A percentile compares a stretch with the other conserved stretches of the same genome.
These are phyloP conservation scores for Steatocranus sp. DNA, from an alignment of 2,797 vertebrate species.

Conservation along the genomic window DNA sequence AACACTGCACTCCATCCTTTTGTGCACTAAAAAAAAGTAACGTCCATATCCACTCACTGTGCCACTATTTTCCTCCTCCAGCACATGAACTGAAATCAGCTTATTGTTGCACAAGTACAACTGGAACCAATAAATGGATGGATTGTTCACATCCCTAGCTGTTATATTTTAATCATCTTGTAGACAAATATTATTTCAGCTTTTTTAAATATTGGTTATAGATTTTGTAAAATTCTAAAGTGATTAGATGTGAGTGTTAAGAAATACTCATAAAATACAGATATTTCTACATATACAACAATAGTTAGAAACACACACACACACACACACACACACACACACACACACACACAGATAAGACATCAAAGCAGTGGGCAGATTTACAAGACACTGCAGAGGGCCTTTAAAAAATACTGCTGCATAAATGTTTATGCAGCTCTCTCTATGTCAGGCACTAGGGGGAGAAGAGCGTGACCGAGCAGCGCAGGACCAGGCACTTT, in stretches of 20 bases:
- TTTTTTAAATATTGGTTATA: not conserved
- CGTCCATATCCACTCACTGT: not conserved
- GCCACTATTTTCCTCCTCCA: not conserved
- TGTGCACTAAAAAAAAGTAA: not conserved
- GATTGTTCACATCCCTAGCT: not conserved
- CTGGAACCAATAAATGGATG: not conserved
- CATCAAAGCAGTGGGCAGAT: slow-evolving; percentile 84
- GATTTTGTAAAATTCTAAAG: not conserved
- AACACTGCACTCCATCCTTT: not conserved
- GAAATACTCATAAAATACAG: not conserved
- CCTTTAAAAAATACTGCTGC: slow-evolving; percentile 82
- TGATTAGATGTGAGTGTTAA: not conserved
- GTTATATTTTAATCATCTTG: not conserved
- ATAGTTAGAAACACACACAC: not conserved
- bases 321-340: not conserved
- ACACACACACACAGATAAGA: slow-evolving; percentile 78
- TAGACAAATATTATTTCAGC: not conserved
- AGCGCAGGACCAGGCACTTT: not conserved
- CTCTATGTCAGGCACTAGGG: slow-evolving; percentile 74
- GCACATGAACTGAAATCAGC: not conserved
- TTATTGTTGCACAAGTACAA: not conserved
- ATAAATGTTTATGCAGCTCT: slow-evolving; percentile 88
- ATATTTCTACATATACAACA: not conserved
- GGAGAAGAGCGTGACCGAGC: slow-evolving; percentile 39
- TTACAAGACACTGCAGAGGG: slow-evolving; percentile 81